A percentile compares a stretch with the other conserved stretches of the same genome.
phyloP scores from a whole-genome alignment of 2,797 vertebrate genomes.

The Threskiornis aethiopicus region DNA sequence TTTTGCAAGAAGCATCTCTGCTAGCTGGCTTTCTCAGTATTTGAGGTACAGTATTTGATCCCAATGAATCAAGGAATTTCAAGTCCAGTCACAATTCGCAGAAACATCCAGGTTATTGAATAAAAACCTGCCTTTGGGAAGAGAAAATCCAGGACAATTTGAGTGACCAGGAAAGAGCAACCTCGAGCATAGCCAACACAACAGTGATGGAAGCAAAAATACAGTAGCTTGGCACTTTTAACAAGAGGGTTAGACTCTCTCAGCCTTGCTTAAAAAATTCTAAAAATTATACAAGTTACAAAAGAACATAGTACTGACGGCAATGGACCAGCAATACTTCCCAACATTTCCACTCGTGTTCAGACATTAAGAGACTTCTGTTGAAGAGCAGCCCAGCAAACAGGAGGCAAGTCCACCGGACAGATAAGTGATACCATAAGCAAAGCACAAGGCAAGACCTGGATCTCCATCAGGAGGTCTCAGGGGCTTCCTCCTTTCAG shows the following conservation, averaged over 20 bases:
- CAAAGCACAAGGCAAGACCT: background rate
- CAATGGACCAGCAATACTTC: background rate
- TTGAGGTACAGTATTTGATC: background rate
- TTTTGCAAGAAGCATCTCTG: background rate
- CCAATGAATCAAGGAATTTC: background rate
- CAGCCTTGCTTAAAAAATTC: background rate
- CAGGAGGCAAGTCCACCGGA: background rate
- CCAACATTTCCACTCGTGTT: background rate
- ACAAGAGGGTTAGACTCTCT: background rate
- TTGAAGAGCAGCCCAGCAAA: background rate
- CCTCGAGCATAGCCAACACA: fast-evolving
- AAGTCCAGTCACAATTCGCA: background rate
- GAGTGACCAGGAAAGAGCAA: background rate
- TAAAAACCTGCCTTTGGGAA: background rate
- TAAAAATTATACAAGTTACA: background rate
- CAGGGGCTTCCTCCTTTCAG: background rate
- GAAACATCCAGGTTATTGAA: background rate
- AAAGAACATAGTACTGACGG: background rate
- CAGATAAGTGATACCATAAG: background rate
- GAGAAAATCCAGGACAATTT: background rate
- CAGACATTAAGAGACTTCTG: background rate
- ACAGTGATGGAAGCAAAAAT: background rate
- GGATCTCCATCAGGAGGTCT: background rate
- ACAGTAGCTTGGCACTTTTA: background rate
- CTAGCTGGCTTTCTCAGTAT: background rate